Conservation (phyloP, 2,113 vertebrate species). For the Zapornia atra region DNA sequence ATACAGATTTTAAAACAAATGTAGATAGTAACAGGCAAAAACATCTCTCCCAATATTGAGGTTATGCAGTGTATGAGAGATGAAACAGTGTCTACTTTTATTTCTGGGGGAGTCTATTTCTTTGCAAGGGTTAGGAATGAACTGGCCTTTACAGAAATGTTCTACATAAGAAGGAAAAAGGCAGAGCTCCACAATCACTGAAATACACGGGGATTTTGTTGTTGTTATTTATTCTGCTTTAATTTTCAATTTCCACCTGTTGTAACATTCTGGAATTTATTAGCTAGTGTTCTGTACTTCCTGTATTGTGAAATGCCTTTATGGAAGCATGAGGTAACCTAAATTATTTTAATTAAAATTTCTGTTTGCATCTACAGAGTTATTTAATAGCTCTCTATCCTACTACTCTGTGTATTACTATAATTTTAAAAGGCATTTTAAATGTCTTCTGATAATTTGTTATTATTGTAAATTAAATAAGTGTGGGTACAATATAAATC, state of each 20-base stretch:
- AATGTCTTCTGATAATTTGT: neutral
- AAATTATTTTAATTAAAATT: neutral
- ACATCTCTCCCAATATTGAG: rapidly evolving
- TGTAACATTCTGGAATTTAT: neutral
- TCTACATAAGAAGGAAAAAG: neutral
- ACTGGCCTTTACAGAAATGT: neutral
- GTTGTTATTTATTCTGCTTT: neutral
- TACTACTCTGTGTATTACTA: neutral
- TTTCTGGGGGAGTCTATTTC: neutral
- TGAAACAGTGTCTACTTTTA: neutral
- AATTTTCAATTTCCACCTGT: neutral
- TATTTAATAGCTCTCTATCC: neutral
- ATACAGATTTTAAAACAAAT: neutral
- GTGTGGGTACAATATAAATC: neutral
- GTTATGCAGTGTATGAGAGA: neutral
- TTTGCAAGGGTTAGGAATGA: neutral
- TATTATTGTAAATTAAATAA: neutral
- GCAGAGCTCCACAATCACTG: neutral
- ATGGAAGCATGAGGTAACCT: neutral
- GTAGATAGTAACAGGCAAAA: neutral
- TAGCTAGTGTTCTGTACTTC: neutral
- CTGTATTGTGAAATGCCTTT: neutral
- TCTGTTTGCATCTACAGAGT: neutral
- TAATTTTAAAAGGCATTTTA: neutral
- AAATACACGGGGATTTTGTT: neutral